A percentile compares a stretch with the other conserved stretches of the same genome.
These are phyloP conservation scores for Calliphora vicina DNA, from an alignment of 1,140 invertebrate species.

Conservation along the genomic window DNA sequence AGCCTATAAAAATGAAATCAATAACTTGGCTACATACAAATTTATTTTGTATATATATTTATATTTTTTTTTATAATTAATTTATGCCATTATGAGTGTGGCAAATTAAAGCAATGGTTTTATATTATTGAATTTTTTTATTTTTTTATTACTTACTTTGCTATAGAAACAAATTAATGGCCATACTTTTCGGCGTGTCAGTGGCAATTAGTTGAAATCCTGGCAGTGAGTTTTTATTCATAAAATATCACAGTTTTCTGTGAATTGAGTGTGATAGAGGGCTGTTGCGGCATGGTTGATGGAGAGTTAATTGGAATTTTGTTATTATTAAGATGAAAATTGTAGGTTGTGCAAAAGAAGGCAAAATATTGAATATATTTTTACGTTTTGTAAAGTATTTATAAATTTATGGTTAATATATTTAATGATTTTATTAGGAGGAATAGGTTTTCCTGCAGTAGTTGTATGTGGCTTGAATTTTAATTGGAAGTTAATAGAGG, in stretches of 20 bases:
- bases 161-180: constrained; percentile 22
- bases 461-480: too few relatives aligned
- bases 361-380: too few relatives aligned
- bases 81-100: constrained; percentile 3
- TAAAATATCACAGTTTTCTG: neutral
- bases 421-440: too few relatives aligned
- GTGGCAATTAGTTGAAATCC: constrained; percentile 19
- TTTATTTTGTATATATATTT: neutral
- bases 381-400: too few relatives aligned
- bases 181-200: constrained; percentile 15
- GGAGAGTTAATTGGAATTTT: too few relatives aligned
- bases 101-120: neutral
- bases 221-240: neutral
- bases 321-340: too few relatives aligned
- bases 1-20: constrained; percentile 6
- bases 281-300: too few relatives aligned
- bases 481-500: too few relatives aligned
- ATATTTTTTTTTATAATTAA: neutral
- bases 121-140: neutral
- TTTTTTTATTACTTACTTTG: neutral
- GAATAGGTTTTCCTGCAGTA: too few relatives aligned
- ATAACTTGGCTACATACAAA: neutral
- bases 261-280: neutral
- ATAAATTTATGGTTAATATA: too few relatives aligned
- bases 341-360: too few relatives aligned